Evolutionary conservation across 2,888 invertebrate species (phyloP).

Genomic region (Morpho helenor): DNA sequence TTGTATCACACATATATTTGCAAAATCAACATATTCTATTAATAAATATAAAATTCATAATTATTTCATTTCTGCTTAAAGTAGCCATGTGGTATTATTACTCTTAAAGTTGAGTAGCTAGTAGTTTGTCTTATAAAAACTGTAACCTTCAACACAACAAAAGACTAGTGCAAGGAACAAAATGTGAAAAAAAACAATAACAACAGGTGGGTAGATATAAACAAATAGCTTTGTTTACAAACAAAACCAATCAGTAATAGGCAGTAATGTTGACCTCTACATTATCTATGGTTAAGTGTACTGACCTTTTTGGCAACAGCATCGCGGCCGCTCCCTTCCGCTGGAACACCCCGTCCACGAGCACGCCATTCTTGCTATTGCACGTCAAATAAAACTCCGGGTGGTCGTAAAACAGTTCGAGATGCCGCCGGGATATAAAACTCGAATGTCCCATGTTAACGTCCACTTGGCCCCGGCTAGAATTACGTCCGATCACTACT

Average conservation of each 20-base stretch:
- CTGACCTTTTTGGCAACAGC: constrained; percentile 95
- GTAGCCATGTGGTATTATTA: too few species aligned
- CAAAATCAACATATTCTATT: too few species aligned
- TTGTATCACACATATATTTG: too few species aligned
- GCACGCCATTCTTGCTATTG: constrained; percentile 98
- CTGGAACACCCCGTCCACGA: constrained; percentile 98
- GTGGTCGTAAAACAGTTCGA: constrained; percentile 92
- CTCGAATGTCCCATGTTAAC: constrained; percentile 99
- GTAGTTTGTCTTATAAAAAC: constrained; percentile 1
- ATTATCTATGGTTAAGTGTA: constrained; percentile 36
- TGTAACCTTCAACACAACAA: constrained; percentile 6
- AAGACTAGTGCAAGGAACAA: constrained; percentile 11
- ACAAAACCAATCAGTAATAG: constrained; percentile 47
- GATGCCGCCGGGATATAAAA: constrained; percentile 96
- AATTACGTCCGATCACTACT: constrained; percentile 96
- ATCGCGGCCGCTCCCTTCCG: constrained; percentile 95
- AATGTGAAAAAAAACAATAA: constrained; percentile 26
- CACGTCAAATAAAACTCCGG: constrained; percentile 96
- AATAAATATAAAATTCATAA: too few species aligned
- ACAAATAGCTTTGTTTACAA: constrained; percentile 75
- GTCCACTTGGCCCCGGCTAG: constrained; percentile 97
- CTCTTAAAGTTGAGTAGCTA: too few species aligned
- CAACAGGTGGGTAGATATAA: constrained; percentile 62
- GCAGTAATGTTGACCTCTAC: constrained; percentile 25
- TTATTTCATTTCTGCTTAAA: too few species aligned